Evolutionary conservation across 1,140 invertebrate species (phyloP).

Genomic region (Aplysia californica): DNA sequence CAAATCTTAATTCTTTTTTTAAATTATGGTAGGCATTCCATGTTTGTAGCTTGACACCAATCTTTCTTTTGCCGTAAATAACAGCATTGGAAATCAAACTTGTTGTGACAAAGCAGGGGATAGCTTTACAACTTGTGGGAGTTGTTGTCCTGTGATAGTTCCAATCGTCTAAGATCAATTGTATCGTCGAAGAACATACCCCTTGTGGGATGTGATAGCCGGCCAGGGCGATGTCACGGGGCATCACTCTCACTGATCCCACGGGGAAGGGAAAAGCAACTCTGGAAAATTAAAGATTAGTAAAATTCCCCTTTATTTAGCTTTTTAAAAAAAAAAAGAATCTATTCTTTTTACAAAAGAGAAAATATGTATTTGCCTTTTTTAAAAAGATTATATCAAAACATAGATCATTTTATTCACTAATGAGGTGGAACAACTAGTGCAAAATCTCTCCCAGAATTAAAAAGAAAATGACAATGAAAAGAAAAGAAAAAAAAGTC

Average conservation of each 20-base stretch:
- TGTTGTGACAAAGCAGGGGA: background rate
- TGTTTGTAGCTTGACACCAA: background rate
- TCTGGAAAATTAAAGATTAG: constrained; percentile 68
- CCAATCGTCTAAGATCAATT: background rate
- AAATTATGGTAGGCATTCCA: no score
- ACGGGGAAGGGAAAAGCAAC: constrained; percentile 61
- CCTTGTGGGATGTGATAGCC: constrained; percentile 71
- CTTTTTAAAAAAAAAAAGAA: no score
- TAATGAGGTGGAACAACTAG: no score
- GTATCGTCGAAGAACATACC: constrained; percentile 66
- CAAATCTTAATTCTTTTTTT: no score
- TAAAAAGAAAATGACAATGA: no score
- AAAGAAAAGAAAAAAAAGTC: no score
- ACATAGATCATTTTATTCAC: no score
- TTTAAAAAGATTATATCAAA: no score
- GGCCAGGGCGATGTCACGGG: constrained; percentile 51
- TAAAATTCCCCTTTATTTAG: no score
- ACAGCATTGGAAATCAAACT: background rate
- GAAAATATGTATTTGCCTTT: no score
- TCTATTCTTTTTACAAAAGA: no score
- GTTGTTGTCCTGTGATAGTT: background rate
- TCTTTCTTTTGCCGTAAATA: background rate
- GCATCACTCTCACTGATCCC: constrained; percentile 52
- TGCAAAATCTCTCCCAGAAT: no score
- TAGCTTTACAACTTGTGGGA: background rate